These are phyloP conservation scores for Cercocebus atys DNA, from an alignment of 2,113 vertebrate genomes.

Conservation along the genomic window DNA sequence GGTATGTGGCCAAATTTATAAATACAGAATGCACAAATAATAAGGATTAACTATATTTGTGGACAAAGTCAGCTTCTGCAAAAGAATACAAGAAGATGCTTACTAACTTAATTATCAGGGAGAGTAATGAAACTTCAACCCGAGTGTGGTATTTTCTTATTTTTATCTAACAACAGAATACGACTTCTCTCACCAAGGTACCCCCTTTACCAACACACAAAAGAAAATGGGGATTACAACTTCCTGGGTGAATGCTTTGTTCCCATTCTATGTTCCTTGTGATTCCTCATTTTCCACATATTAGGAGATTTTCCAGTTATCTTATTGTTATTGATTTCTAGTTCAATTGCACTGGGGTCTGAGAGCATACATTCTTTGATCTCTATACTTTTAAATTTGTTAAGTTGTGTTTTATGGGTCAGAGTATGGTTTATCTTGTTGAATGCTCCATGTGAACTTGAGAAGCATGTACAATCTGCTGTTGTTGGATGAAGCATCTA, in stretches of 20 bases:
- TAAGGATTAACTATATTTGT: not conserved
- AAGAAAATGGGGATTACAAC: not conserved
- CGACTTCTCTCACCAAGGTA: not conserved
- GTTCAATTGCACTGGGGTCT: not conserved
- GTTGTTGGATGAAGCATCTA: not conserved
- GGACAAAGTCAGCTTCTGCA: not conserved
- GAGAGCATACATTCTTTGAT: not conserved
- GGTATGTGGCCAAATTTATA: not conserved
- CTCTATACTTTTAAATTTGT: not conserved
- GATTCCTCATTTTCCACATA: not conserved
- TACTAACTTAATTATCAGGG: not conserved
- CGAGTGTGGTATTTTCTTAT: not conserved
- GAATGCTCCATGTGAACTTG: not conserved
- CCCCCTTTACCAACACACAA: not conserved
- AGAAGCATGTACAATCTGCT: not conserved
- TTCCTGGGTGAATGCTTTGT: not conserved
- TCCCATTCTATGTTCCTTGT: not conserved
- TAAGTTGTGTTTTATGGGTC: not conserved
- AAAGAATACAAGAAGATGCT: not conserved
- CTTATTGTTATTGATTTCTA: constrained; percentile 9
- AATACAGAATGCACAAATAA: not conserved
- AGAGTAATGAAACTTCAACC: not conserved
- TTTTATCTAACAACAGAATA: not conserved
- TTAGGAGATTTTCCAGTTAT: not conserved
- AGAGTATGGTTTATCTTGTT: not conserved